Base-by-base conservation (phyloP, 2,113 vertebrate species). In the Greenwoodochromis staneri region DNA sequence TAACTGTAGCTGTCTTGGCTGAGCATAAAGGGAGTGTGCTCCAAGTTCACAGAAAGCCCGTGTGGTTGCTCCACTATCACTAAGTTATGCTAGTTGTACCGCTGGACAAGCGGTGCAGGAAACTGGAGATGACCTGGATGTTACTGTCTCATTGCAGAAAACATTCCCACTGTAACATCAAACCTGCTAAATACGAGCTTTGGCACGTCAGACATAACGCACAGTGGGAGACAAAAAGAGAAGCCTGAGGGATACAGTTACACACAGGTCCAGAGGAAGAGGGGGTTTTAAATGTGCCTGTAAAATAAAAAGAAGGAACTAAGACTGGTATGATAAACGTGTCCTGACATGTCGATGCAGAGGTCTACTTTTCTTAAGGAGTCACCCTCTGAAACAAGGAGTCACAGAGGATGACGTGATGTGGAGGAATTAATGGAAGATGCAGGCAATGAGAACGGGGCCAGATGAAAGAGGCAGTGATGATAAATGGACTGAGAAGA, bases 321-420 rank as follows among this genome's bases (percentile, higher is more conserved):
- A 16, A 29, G 31, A 14, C 78, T 80, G 86, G 45, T 63, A 66
- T 82, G 87, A 92, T 63, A 82, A 76, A 85, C 80, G 16, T 90
- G 95, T 91, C 85, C 82, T 78, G 90, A 94, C 95, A 91, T 84
- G 93, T 34, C 73, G 87, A 31, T 80, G 14, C n/a, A 42, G 85
- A 85, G 49, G 14, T 85, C 73, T 45, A 12, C 49, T 84, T 88
- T 78, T 80, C 76, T 66, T 24, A 51, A 88, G 86, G 31, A 19
- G 49, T 27, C 47, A 3, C 11, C 17, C 19, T 38, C 40, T 61
- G n/a, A 54, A 86, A 29, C 5, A 8, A 51, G 21, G 21, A 24
- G 29, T 86, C 40, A 59, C 38, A 27, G 4, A 24, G 29, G 29
- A 0, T 12, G 45, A 40, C 4, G 5, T 16, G 14, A 73, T 42